Percentiles rank a stretch among this genome's conserved stretches.
phyloP scores from a whole-genome alignment of 2,888 invertebrate species.

The Andrena trimmerana region DNA sequence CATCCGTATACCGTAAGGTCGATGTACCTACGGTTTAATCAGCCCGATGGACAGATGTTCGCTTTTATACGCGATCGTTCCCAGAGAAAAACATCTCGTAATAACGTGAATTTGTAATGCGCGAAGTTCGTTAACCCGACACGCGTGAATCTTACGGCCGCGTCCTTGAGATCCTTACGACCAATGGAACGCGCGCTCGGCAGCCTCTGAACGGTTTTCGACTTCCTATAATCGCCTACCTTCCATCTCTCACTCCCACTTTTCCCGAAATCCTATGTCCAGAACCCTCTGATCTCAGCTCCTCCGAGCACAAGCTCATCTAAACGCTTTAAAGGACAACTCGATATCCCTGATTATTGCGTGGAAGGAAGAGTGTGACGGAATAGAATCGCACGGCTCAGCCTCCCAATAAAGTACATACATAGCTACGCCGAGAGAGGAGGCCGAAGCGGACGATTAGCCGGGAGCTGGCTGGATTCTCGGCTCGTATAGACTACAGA shows the following conservation, averaged over 20 bases:
- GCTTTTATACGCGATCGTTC: not conserved
- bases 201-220: not conserved
- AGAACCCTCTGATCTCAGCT: not conserved
- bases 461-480: constrained; percentile 16
- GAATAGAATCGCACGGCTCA: not conserved
- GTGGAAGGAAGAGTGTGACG: not conserved
- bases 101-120: constrained; percentile 44
- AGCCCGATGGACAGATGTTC: constrained; percentile 31
- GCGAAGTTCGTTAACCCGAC: constrained; percentile 54
- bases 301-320: not conserved
- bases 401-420: too few relatives aligned
- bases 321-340: not conserved
- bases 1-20: not conserved
- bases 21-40: not conserved
- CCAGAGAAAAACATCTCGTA: constrained; percentile 21
- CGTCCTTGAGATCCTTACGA: constrained; percentile 18
- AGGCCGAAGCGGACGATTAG: not conserved
- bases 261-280: not conserved
- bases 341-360: not conserved
- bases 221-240: constrained; percentile 1
- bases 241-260: too few relatives aligned
- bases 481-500: constrained; percentile 23
- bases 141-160: constrained; percentile 24
- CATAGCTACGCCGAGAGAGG: not conserved
- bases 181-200: constrained; percentile 12